A percentile compares a stretch with the other conserved stretches of the same genome.
Conservation (phyloP, 1,140 invertebrate species). For the Drosophila sp. region DNA sequence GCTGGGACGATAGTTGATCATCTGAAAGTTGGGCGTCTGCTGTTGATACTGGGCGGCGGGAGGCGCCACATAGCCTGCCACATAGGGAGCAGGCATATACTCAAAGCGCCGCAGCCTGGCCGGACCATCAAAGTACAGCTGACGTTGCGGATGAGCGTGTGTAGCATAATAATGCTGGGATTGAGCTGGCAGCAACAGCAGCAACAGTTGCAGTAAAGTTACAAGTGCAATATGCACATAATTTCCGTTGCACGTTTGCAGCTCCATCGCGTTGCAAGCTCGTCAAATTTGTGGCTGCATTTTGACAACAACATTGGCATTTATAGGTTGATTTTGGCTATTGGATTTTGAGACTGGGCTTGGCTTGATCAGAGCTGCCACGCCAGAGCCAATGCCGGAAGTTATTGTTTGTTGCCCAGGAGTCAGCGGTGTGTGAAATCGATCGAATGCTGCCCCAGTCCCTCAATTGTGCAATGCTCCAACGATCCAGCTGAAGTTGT, state of each 20-base stretch:
- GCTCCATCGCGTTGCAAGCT: conserved; percentile 70
- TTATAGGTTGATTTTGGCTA: conserved; percentile 51
- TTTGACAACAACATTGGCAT: conserved; percentile 76
- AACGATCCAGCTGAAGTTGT: conserved; percentile 8
- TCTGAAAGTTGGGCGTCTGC: conserved; percentile 64
- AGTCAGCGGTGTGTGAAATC: conserved; percentile 80
- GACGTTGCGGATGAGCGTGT: conserved; percentile 27
- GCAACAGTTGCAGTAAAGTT: conserved; percentile 13
- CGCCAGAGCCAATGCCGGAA: conserved; percentile 57
- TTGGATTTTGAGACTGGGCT: conserved; percentile 63
- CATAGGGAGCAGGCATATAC: conserved; percentile 37
- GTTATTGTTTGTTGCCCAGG: conserved; percentile 39
- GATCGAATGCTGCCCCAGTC: conserved; percentile 58
- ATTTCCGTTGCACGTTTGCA: conserved; percentile 12
- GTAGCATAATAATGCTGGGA: conserved; percentile 36
- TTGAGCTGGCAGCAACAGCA: conserved; percentile 17
- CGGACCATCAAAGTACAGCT: conserved; percentile 57
- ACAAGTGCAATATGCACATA: conserved; percentile 12
- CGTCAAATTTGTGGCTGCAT: conserved; percentile 78
- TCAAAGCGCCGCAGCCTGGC: conserved; percentile 57
- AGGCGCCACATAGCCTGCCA: conserved; percentile 41
- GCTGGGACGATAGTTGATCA: conserved; percentile 62
- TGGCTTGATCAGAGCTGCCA: conserved; percentile 44
- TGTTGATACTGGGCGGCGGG: conserved; percentile 54
- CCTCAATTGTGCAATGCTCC: conserved; percentile 36